Conservation (phyloP, 1,140 invertebrate genomes). For the Ruditapes philippinarum region DNA sequence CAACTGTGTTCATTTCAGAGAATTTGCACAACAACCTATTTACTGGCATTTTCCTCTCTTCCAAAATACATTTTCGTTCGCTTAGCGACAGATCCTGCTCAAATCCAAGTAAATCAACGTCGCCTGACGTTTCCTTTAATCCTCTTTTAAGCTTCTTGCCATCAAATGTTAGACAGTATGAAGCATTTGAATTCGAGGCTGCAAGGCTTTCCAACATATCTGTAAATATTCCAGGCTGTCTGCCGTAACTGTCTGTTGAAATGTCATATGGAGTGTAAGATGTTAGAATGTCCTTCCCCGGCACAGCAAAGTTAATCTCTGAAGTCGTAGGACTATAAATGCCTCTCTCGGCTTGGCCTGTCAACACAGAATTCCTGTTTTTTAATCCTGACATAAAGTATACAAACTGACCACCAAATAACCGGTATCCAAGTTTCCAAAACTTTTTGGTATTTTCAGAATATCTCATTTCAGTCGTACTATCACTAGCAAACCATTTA, state of each 20-base stretch:
- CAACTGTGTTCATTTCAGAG: no score
- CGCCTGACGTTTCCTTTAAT: not conserved
- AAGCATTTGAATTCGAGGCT: not conserved
- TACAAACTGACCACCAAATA: conserved; percentile 32
- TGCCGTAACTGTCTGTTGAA: not conserved
- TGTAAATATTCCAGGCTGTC: not conserved
- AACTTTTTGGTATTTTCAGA: conserved; percentile 8
- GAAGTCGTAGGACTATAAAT: not conserved
- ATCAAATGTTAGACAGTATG: conserved; percentile 32
- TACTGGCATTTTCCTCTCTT: not conserved
- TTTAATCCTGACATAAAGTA: conserved; percentile 1
- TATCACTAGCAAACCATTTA: not conserved
- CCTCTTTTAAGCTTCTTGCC: conserved; percentile 28
- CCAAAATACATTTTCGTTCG: not conserved
- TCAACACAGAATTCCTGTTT: no score
- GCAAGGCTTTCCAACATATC: not conserved
- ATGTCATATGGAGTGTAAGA: not conserved
- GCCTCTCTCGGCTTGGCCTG: not conserved
- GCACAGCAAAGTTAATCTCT: conserved; percentile 39
- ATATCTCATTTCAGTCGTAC: not conserved
- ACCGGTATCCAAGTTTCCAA: conserved; percentile 7
- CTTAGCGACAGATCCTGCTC: not conserved
- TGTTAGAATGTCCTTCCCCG: not conserved
- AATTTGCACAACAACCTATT: not conserved
- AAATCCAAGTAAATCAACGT: conserved; percentile 37